Evolutionary conservation across 1,140 invertebrate species (phyloP), one percentile per base, ranked within the genome.

Genomic region (Arctopsyche grandis): DNA sequence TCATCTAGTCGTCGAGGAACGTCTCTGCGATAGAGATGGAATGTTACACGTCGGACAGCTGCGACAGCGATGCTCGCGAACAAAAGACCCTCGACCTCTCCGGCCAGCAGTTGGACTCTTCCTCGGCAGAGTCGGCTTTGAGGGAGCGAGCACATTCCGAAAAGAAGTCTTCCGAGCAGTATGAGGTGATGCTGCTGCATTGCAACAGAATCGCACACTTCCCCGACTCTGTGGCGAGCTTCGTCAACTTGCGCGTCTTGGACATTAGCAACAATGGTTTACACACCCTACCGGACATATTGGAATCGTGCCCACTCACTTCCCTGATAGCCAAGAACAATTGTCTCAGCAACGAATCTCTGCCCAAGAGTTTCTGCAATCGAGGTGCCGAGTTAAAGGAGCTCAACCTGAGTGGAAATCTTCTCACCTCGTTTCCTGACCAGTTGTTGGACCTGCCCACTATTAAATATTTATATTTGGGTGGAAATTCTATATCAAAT

Each of bases 321-420:
- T 92, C 92, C 29, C 87, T 99, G 0, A 92, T 96, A 19, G 94
- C 94, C 0, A 96, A 95, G 88, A 97, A 98, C 84, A 99, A 99
- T 87, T 86, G 90, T 66, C 85, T 99, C 9, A 91, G 91, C 0
- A 94, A 95, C 81, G 91, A 94, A 66, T 93, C 93, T 4, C 86
- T 99, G 77, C 96, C 97, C 0, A 99, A 99, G 86, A 92, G 93
- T 79, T 93, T 98, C 83, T 90, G 88, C 29, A 83, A 84, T 0
- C 86, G 90, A 16, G 84, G 89, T 48, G 83, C 84, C 48, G 87
- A 85, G 3, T 86, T 99, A 0, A 92, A 93, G 84, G 95, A 97
- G 85, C 84, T 99, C 0, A 98, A 99, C 89, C 89, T 99, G 14
- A 97, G 96, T 87, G 97, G 97, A 14, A 99, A 99, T 89, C 86